phyloP scores from a whole-genome alignment of 1,140 invertebrate species.

The Oedothorax gibbosus region DNA sequence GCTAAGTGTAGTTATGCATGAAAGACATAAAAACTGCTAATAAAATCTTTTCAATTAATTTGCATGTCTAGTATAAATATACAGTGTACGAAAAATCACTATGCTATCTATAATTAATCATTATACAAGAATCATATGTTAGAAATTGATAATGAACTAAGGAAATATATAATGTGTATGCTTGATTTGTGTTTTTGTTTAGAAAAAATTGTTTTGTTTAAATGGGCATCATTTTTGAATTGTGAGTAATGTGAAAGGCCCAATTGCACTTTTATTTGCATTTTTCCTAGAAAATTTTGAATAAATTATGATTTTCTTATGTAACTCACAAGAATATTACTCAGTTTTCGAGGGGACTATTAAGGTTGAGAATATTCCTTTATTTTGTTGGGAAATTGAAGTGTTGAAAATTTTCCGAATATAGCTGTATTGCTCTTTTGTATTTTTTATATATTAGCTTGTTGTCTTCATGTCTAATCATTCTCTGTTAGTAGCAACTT shows the following conservation, averaged over 20 bases:
- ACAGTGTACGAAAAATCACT: no score
- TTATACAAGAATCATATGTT: no score
- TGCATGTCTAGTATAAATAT: no score
- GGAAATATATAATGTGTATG: no score
- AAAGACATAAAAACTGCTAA: no score
- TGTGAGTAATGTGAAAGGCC: background rate
- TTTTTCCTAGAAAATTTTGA: constrained; percentile 49
- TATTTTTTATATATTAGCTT: constrained; percentile 63
- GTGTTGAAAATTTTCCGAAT: constrained; percentile 55
- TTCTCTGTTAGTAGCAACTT: constrained; percentile 61
- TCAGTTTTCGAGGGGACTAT: constrained; percentile 53
- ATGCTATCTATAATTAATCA: no score
- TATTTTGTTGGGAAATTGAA: constrained; percentile 14
- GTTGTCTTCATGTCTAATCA: constrained; percentile 67
- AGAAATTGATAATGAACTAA: no score
- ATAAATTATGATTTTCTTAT: background rate
- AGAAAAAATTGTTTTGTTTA: background rate
- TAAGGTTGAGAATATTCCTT: constrained; percentile 53
- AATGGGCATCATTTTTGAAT: background rate
- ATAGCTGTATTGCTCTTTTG: constrained; percentile 62
- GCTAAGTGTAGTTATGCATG: no score
- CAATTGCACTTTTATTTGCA: constrained; percentile 46
- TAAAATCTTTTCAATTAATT: no score
- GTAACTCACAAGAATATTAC: constrained; percentile 42
- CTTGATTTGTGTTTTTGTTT: background rate